Percentiles rank a stretch among this genome's conserved stretches.
Evolutionary conservation across 2,888 invertebrate genomes (phyloP).

Genomic region (Diploptera punctata): DNA sequence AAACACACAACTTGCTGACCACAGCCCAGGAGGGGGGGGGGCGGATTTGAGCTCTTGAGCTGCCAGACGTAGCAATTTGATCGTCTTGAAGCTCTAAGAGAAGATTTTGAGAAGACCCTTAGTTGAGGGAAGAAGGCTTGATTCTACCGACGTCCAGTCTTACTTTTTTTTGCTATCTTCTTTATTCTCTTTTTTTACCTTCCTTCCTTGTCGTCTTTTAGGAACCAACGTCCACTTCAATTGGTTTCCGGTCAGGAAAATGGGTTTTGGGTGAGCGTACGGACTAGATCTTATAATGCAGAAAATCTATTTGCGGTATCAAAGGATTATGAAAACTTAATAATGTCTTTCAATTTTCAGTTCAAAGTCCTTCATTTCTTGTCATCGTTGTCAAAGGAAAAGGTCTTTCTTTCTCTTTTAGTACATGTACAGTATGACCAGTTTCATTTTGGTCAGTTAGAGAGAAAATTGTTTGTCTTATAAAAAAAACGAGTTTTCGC

Average conservation of each 20-base stretch:
- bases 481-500: too few relatives aligned
- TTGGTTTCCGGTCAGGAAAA: conserved; percentile 36
- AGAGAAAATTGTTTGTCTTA: too few relatives aligned
- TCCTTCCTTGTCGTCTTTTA: conserved; percentile 5
- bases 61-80: conserved; percentile 13
- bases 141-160: background rate
- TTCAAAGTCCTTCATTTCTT: too few relatives aligned
- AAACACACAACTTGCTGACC: conserved; percentile 14
- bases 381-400: too few relatives aligned
- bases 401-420: too few relatives aligned
- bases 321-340: too few relatives aligned
- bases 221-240: conserved; percentile 32
- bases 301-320: too few relatives aligned
- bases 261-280: conserved; percentile 20
- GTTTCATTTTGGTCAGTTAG: too few relatives aligned
- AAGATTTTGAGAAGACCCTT: conserved; percentile 29
- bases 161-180: background rate
- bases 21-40: background rate
- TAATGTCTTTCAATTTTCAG: too few relatives aligned
- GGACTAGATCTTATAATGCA: too few relatives aligned
- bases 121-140: conserved; percentile 29
- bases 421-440: too few relatives aligned
- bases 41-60: conserved; percentile 1
- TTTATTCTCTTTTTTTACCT: background rate
- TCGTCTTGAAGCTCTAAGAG: conserved; percentile 10